These are phyloP conservation scores for Hystrix cristata DNA, from an alignment of 2,113 vertebrate species.

Conservation along the genomic window DNA sequence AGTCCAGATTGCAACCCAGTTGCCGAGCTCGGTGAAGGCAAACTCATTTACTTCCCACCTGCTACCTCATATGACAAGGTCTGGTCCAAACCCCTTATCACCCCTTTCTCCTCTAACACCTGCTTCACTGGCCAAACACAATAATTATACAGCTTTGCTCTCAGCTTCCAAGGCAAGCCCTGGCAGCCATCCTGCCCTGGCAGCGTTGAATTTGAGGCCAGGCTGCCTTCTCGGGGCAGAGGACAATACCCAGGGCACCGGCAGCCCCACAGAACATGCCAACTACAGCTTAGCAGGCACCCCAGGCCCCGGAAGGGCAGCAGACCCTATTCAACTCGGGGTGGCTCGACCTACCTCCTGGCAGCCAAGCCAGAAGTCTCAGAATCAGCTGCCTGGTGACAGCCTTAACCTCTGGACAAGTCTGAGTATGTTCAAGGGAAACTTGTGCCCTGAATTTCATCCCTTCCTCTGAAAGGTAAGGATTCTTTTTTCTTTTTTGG, in stretches of 20 bases:
- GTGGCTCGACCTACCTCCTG: background rate
- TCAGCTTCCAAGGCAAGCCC: background rate
- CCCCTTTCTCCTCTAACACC: background rate
- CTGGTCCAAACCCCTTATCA: background rate
- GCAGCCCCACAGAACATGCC: background rate
- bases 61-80: background rate
- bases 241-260: background rate
- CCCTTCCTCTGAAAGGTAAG: slow-evolving; percentile 37
- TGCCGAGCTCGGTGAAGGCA: background rate
- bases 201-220: background rate
- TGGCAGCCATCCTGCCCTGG: background rate
- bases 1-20: background rate
- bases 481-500: too few species aligned
- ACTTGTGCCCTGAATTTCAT: background rate
- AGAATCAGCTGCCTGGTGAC: background rate
- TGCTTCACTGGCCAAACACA: slow-evolving; percentile 4
- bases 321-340: slow-evolving; percentile 38
- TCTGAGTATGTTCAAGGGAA: background rate
- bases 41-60: slow-evolving; percentile 8
- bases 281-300: background rate
- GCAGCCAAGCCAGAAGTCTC: background rate
- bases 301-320: background rate
- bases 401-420: slow-evolving; percentile 12
- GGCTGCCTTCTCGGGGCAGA: background rate
- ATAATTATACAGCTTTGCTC: slow-evolving; percentile 5